Evolutionary conservation across 2,113 vertebrate genomes (phyloP), one percentile per base, ranked within the genome.

Genomic region (Rhizomys pruinosus): DNA sequence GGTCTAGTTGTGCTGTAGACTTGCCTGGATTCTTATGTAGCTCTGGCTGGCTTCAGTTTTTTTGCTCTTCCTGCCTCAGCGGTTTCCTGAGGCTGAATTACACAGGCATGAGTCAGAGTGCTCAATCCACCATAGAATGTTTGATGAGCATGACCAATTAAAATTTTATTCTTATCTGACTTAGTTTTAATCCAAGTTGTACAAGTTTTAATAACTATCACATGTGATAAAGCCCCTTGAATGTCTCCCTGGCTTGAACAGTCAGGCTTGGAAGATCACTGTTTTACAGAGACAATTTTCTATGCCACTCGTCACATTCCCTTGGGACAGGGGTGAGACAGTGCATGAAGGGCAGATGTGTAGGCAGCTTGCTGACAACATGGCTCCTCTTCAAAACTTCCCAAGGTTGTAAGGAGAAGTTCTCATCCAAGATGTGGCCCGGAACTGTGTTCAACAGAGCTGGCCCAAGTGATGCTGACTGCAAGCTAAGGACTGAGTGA

Each of bases 361-460:
- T 20, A 61, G n/a, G 71, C 0, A 1, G 73, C 9, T 1, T 1
- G 0, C 10, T 12, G 44, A n/a, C 23, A 68, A 7, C 17, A 39
- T 8, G 2, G 13, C 20, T 42, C 32, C 23, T 82, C n/a, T 79
- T 68, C 4, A 42, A 63, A 88, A 39, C 39, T 63, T 84, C 27
- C 22, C 8, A 11, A 78, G 34, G 42, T 64, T n/a, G 47, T 55
- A 94, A 92, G 72, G 42, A 47, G 59, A 71, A 42, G 6, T 5
- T 47, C 23, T 69, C 6, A 39, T 39, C 11, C 47, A 82, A 23
- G 69, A 63, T 16, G 11, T 37, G 52, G 37, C 8, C 47, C 52
- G 61, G 22, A 66, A 47, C 61, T 81, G 23, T 82, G 37, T 9
- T 64, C 13, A 64, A 32, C n/a, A 52, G 64, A 23, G 66, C 15